Percentiles rank a stretch among this genome's conserved stretches.
phyloP scores from a whole-genome alignment of 2,888 invertebrate species.

The Xanthia icteritia region DNA sequence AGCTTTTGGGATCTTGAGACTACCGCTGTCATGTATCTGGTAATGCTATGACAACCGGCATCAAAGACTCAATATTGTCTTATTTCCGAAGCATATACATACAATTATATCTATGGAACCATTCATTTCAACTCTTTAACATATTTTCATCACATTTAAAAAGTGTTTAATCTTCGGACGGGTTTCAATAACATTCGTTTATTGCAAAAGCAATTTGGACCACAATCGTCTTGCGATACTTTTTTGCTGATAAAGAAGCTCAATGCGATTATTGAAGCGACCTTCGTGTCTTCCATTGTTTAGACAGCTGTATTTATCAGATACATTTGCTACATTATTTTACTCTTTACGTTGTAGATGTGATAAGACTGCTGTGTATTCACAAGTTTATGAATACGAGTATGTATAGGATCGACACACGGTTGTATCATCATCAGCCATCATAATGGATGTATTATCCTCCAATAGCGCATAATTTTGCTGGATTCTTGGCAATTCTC shows the following conservation, averaged over 20 bases:
- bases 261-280: slow-evolving; percentile 32
- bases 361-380: slow-evolving; percentile 15
- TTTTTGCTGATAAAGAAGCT: slow-evolving; percentile 58
- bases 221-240: slow-evolving; percentile 38
- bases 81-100: background rate
- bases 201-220: slow-evolving; percentile 56
- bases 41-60: background rate
- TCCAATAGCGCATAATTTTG: too few relatives aligned
- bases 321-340: slow-evolving; percentile 33
- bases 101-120: background rate
- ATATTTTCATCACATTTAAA: background rate
- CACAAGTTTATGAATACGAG: background rate
- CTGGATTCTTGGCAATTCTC: background rate
- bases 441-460: background rate
- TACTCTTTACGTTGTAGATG: slow-evolving; percentile 1
- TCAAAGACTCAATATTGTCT: background rate
- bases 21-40: background rate
- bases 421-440: background rate
- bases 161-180: background rate
- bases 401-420: background rate
- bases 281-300: slow-evolving; percentile 59
- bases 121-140: background rate
- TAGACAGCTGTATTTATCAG: slow-evolving; percentile 67
- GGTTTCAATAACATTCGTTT: slow-evolving; percentile 45
- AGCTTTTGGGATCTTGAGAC: background rate